A percentile compares a stretch with the other conserved stretches of the same genome.
These are phyloP conservation scores for Tilapia sparmanii DNA, from an alignment of 2,113 vertebrate genomes.

Conservation along the genomic window DNA sequence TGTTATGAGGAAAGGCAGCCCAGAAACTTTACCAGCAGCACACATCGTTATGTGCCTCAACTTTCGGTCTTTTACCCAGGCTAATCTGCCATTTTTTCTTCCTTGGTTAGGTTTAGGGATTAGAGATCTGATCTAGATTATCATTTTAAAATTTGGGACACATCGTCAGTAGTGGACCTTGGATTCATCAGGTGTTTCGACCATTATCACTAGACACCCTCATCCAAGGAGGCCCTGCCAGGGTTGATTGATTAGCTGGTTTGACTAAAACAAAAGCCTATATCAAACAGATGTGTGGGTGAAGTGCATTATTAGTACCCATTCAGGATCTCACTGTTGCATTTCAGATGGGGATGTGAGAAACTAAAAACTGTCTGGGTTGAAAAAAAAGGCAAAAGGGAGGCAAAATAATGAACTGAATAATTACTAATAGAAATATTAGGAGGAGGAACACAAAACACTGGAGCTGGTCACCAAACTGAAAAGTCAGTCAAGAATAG, in stretches of 20 bases:
- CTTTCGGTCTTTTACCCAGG: fast-evolving
- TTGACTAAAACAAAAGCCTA: background rate
- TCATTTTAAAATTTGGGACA: background rate
- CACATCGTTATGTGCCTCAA: background rate
- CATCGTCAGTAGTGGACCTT: background rate
- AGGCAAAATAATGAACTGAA: background rate
- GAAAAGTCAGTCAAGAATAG: background rate
- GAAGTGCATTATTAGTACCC: background rate
- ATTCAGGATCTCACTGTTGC: background rate
- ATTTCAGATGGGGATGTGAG: background rate
- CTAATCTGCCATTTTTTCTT: background rate
- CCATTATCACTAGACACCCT: background rate
- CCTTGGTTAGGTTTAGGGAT: background rate
- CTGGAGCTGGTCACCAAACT: fast-evolving
- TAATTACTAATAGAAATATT: background rate
- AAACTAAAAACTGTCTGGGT: background rate
- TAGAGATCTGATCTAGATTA: background rate
- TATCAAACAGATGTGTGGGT: background rate
- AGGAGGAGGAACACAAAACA: background rate
- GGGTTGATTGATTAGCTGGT: background rate
- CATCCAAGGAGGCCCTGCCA: background rate
- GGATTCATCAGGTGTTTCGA: background rate
- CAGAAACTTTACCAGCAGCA: background rate
- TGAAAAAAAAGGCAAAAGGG: background rate
- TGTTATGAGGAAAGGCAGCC: background rate